phyloP scores from a whole-genome alignment of 1,140 invertebrate species.

The Zelostemma sp. region DNA sequence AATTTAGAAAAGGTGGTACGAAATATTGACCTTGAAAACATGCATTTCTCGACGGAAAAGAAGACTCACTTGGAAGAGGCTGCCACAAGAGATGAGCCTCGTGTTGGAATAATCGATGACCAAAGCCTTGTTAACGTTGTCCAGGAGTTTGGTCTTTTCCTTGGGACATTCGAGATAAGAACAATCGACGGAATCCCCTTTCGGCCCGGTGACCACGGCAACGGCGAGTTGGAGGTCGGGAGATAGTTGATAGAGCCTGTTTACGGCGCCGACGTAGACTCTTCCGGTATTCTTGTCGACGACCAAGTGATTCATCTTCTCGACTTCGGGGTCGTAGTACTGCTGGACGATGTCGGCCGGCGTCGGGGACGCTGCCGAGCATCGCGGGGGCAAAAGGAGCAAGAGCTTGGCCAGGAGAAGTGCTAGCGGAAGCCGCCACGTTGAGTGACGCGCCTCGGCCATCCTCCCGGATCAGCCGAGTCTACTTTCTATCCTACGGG shows the following conservation, averaged over 20 bases:
- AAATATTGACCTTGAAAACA: not conserved
- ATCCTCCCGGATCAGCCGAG: conserved; percentile 52
- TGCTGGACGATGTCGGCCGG: conserved; percentile 76
- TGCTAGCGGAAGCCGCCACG: conserved; percentile 40
- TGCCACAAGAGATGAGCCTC: conserved; percentile 93
- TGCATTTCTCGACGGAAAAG: not conserved
- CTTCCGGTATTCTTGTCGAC: conserved; percentile 93
- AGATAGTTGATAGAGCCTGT: conserved; percentile 92
- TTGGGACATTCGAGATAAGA: conserved; percentile 86
- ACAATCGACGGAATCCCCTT: conserved; percentile 90
- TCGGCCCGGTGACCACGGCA: conserved; percentile 88
- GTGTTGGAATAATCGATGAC: conserved; percentile 93
- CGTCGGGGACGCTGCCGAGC: conserved; percentile 49
- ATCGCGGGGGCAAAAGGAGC: conserved; percentile 62
- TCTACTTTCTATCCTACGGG: conserved; percentile 54
- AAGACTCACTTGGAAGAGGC: conserved; percentile 76
- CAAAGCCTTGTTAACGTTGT: conserved; percentile 96
- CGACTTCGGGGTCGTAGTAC: conserved; percentile 74
- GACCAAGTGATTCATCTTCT: conserved; percentile 86
- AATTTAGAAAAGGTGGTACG: too few relatives aligned
- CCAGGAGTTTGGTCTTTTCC: conserved; percentile 79
- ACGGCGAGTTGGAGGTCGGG: conserved; percentile 85
- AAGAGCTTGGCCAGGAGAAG: conserved; percentile 54
- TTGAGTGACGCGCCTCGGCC: conserved; percentile 38
- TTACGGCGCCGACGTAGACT: conserved; percentile 94